phyloP scores from a whole-genome alignment of 2,797 vertebrate species.

The Chelonia mydas region DNA sequence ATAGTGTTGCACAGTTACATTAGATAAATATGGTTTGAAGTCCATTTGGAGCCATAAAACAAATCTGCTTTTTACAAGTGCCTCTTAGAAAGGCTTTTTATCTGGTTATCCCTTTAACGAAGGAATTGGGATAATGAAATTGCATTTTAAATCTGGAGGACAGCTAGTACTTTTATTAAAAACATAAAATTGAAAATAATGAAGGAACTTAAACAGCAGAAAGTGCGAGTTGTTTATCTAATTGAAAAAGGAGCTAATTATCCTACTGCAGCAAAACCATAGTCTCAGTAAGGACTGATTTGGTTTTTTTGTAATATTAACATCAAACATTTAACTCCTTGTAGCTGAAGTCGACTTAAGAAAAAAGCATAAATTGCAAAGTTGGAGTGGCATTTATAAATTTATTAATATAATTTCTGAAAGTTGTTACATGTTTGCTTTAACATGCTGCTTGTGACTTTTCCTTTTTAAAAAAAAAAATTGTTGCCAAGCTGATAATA shows the following conservation, averaged over 20 bases:
- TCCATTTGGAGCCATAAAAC: conserved; percentile 61
- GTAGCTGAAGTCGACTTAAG: too few species aligned
- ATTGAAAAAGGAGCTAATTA: background rate
- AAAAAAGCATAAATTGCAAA: too few species aligned
- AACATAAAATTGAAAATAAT: background rate
- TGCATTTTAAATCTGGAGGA: conserved; percentile 13
- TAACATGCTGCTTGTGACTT: too few species aligned
- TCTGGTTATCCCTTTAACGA: conserved; percentile 66
- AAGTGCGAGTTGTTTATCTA: too few species aligned
- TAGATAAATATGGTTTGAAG: conserved; percentile 61
- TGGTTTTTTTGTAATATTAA: too few species aligned
- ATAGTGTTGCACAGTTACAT: conserved; percentile 49
- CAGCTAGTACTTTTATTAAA: conserved; percentile 18
- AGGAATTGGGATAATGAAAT: conserved; percentile 70
- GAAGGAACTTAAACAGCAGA: background rate
- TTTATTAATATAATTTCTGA: too few species aligned
- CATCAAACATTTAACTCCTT: too few species aligned
- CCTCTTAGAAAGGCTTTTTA: conserved; percentile 61
- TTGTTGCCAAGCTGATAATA: too few species aligned
- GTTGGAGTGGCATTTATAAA: too few species aligned
- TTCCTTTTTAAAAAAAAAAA: too few species aligned
- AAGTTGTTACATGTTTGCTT: too few species aligned
- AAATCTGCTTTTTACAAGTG: conserved; percentile 59
- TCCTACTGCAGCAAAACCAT: background rate
- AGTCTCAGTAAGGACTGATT: background rate